Base-by-base conservation (phyloP, 2,113 vertebrate genomes). In the Neomonachus schauinslandi region DNA sequence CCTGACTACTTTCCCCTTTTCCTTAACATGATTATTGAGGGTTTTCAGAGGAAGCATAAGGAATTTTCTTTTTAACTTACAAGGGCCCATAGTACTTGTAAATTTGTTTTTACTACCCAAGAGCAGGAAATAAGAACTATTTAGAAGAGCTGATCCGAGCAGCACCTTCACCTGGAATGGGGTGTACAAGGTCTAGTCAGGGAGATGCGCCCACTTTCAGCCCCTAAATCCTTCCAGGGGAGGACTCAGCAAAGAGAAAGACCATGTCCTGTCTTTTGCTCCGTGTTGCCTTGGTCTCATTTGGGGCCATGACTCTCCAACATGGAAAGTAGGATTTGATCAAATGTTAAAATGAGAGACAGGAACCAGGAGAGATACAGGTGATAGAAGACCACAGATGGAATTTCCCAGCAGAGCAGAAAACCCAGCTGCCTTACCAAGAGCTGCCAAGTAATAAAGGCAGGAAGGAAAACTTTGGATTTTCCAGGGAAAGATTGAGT, bases 321-420 rank as follows among this genome's bases (percentile, higher is more conserved):
- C 46, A 72, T 69, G 7, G 4, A 55, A 92, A 88, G 36, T 21
- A 90, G 26, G 22, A 74, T 65, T 46, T 72, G 51, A 74, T 87
- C 81, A 91, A 91, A 84, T 61, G 81, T 59, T 72, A 92, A 80
- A 74, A 89, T 39, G 33, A 84, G 79, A 88, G 33, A 53, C 61
- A 65, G 59, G 18, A 86, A 65, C 10, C 42, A 81, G 79, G 79
- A 89, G 63, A 84, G 51, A 92, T 24, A 72, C 39, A 63, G 77
- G 65, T 51, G 61, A 71, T 49, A 49, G 11, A 83, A 91, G 51
- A 57, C 28, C 15, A 81, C 16, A 33, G 24, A 26, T 31, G 63
- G 95, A 55, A 83, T 31, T 69, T 94, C 46, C 59, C 51, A 92
- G 49, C 24, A 94, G 31, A 91, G 57, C 65, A 91, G 31, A 49